A percentile compares a stretch with the other conserved stretches of the same genome.
Evolutionary conservation across 2,888 invertebrate genomes (phyloP).

Genomic region (Ochropleura plecta): DNA sequence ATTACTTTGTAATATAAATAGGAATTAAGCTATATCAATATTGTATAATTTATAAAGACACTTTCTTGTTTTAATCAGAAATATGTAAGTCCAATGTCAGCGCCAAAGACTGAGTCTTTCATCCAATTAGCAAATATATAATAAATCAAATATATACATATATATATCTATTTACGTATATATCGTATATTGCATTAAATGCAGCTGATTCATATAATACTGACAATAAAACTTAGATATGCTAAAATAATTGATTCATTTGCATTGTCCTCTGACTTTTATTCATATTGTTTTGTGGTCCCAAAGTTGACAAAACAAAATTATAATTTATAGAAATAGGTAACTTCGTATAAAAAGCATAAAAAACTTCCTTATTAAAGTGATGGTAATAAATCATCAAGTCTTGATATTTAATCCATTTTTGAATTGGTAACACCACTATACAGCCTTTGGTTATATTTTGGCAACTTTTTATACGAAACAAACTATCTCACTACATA

Average conservation of each 20-base stretch:
- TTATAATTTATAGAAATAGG: constrained; percentile 53
- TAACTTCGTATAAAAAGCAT: constrained; percentile 61
- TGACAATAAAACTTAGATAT: constrained; percentile 82
- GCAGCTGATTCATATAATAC: constrained; percentile 79
- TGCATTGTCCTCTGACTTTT: constrained; percentile 57
- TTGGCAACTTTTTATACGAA: constrained; percentile 61
- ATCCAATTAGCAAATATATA: constrained; percentile 65
- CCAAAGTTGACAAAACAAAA: constrained; percentile 60
- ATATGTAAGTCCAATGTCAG: constrained; percentile 61
- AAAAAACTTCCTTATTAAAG: constrained; percentile 14
- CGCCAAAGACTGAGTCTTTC: constrained; percentile 34
- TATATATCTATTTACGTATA: constrained; percentile 82
- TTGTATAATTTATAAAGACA: constrained; percentile 46
- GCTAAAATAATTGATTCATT: constrained; percentile 85
- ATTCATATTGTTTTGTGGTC: constrained; percentile 70
- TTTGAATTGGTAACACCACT: constrained; percentile 21
- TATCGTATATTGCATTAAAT: constrained; percentile 85
- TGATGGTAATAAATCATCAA: constrained; percentile 27
- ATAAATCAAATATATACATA: constrained; percentile 74
- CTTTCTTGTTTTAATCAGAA: constrained; percentile 54
- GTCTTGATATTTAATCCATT: constrained; percentile 30
- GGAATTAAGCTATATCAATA: constrained; percentile 55
- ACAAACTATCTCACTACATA: constrained; percentile 46
- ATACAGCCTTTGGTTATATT: constrained; percentile 19
- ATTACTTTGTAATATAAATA: constrained; percentile 58